These are phyloP conservation scores for Andrena trimmerana DNA, from an alignment of 2,888 invertebrate species.

Conservation along the genomic window DNA sequence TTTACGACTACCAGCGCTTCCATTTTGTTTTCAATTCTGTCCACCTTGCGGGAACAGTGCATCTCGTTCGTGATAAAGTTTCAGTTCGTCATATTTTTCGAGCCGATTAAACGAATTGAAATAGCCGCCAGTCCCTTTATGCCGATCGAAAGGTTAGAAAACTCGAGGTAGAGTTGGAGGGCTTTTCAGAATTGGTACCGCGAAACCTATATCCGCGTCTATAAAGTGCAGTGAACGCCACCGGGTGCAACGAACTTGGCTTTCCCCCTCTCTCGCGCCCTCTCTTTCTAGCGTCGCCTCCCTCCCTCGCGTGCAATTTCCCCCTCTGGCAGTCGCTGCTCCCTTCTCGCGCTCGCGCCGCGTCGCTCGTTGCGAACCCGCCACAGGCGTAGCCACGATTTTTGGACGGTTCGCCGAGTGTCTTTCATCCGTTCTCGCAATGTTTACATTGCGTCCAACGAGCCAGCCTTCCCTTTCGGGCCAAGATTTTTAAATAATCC, in stretches of 20 bases:
- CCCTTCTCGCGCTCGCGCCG: conserved; percentile 27
- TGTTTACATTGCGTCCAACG: conserved; percentile 13
- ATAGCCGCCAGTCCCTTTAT: conserved; percentile 17
- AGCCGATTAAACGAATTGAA: not conserved
- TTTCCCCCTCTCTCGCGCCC: conserved; percentile 38
- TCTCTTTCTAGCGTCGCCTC: conserved; percentile 51
- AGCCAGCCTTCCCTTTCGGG: not conserved
- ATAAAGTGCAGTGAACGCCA: conserved; percentile 80
- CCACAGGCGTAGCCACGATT: conserved; percentile 51
- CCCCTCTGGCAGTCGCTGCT: conserved; percentile 19
- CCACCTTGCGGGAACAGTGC: not conserved
- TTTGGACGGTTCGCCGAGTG: conserved; percentile 13
- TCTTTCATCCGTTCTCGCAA: conserved; percentile 1
- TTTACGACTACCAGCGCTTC: not conserved
- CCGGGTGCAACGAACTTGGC: conserved; percentile 81
- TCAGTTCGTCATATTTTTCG: no score
- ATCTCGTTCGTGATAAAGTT: not conserved
- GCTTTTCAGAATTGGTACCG: conserved; percentile 74
- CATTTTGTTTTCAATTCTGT: not conserved
- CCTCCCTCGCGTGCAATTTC: conserved; percentile 49
- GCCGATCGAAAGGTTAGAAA: conserved; percentile 36
- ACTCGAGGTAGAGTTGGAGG: conserved; percentile 49
- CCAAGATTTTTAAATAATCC: not conserved
- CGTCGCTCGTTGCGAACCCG: conserved; percentile 66
- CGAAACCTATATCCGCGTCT: conserved; percentile 77